Conservation (phyloP, 2,888 invertebrate genomes). For the Caenorhabditis angaria region DNA sequence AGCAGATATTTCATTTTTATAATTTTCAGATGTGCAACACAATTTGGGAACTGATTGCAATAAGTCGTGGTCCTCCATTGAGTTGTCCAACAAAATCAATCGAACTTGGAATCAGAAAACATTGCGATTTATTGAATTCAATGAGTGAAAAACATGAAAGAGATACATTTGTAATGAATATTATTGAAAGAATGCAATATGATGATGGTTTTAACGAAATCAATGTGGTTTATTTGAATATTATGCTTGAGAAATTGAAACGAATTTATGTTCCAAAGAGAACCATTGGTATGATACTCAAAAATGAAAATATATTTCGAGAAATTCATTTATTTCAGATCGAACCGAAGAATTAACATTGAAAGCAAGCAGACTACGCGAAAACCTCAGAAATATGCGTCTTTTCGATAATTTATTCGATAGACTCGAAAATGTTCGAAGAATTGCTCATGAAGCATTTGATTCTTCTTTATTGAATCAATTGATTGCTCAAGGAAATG, state of each 20-base stretch:
- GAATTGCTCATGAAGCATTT: constrained; percentile 28
- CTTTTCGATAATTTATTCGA: constrained; percentile 17
- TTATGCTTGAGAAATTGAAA: constrained; percentile 33
- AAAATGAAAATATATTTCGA: constrained; percentile 13
- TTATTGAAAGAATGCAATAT: constrained; percentile 10
- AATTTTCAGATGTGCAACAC: constrained; percentile 11
- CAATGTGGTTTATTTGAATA: constrained; percentile 22
- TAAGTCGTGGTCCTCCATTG: constrained; percentile 33
- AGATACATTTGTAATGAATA: constrained; percentile 23
- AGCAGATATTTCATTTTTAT: not conserved
- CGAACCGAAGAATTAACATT: constrained; percentile 16
- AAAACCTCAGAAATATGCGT: not conserved
- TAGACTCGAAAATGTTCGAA: constrained; percentile 26
- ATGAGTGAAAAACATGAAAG: constrained; percentile 26
- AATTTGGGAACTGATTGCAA: constrained; percentile 37
- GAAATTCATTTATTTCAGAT: not conserved
- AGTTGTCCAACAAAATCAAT: constrained; percentile 30
- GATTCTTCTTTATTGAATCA: not conserved
- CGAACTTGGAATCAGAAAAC: constrained; percentile 39
- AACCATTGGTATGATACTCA: not conserved
- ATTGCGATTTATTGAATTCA: constrained; percentile 30
- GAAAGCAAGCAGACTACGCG: constrained; percentile 1
- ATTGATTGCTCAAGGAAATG: not conserved
- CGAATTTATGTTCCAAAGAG: constrained; percentile 15
- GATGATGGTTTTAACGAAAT: constrained; percentile 35